phyloP scores from a whole-genome alignment of 2,113 vertebrate species.

The Megaceryle maxima region DNA sequence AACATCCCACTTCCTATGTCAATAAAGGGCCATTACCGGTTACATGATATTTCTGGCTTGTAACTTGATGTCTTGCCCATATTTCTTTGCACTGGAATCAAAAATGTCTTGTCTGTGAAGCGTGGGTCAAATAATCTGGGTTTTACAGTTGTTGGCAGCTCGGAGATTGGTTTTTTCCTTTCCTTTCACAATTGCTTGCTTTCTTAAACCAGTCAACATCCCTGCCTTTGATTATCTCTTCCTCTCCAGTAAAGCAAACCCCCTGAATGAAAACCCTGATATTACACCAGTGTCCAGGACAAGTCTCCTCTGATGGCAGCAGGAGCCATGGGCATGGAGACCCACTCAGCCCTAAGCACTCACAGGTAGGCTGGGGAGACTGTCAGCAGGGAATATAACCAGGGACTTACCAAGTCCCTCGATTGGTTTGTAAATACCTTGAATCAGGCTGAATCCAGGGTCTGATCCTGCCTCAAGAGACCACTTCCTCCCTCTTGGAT shows the following conservation, averaged over 20 bases:
- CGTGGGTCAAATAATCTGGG: background rate
- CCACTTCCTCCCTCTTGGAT: background rate
- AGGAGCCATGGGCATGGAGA: background rate
- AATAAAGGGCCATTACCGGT: background rate
- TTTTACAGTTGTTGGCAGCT: background rate
- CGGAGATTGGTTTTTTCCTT: background rate
- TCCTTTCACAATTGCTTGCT: background rate
- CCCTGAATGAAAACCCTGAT: background rate
- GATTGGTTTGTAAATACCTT: background rate
- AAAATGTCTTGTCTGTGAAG: background rate
- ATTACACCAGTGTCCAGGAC: background rate
- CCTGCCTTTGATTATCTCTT: background rate
- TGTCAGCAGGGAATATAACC: background rate
- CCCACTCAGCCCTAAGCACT: background rate
- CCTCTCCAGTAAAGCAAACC: rapidly evolving
- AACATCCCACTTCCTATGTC: conserved; percentile 13
- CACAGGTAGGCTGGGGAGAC: background rate
- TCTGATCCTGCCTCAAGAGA: background rate
- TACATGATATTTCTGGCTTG: conserved; percentile 30
- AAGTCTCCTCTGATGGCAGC: background rate
- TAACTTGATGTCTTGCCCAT: background rate
- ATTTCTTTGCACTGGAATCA: conserved; percentile 1
- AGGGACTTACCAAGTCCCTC: background rate
- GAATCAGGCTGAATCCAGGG: background rate
- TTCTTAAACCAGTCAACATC: background rate